Conservation (phyloP, 2,113 vertebrate species). For the Kryptolebias marmoratus region DNA sequence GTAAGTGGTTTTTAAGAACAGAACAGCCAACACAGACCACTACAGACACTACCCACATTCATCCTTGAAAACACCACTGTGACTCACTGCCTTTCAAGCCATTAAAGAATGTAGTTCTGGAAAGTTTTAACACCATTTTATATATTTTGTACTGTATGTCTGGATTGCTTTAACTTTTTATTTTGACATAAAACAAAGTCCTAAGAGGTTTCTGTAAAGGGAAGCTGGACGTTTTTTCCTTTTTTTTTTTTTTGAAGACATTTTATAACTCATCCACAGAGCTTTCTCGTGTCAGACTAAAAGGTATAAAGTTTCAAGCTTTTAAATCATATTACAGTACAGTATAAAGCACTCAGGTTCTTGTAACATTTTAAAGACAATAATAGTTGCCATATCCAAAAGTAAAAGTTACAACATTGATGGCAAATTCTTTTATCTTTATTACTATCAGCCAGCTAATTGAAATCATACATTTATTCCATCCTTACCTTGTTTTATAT, state of each 20-base stretch:
- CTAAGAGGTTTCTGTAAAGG: too few relatives aligned
- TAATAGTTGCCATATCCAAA: background rate
- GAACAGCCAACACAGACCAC: background rate
- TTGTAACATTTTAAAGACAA: background rate
- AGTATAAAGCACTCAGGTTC: background rate
- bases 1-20: slow-evolving; percentile 62
- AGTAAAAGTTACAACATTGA: background rate
- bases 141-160: background rate
- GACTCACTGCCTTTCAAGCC: slow-evolving; percentile 29
- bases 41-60: background rate
- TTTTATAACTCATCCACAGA: too few relatives aligned
- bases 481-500: slow-evolving; percentile 1
- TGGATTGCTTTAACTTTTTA: background rate
- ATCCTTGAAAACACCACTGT: background rate
- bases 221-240: too few relatives aligned
- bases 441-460: background rate
- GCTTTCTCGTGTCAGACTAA: too few relatives aligned
- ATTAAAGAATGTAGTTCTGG: background rate
- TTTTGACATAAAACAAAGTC: too few relatives aligned
- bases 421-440: slow-evolving; percentile 1
- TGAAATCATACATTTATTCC: slow-evolving; percentile 10
- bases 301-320: too few relatives aligned
- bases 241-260: too few relatives aligned
- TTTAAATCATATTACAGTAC: too few relatives aligned
- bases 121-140: background rate